Evolutionary conservation across 2,888 invertebrate species (phyloP).

Genomic region (Ptychoptera contaminata): DNA sequence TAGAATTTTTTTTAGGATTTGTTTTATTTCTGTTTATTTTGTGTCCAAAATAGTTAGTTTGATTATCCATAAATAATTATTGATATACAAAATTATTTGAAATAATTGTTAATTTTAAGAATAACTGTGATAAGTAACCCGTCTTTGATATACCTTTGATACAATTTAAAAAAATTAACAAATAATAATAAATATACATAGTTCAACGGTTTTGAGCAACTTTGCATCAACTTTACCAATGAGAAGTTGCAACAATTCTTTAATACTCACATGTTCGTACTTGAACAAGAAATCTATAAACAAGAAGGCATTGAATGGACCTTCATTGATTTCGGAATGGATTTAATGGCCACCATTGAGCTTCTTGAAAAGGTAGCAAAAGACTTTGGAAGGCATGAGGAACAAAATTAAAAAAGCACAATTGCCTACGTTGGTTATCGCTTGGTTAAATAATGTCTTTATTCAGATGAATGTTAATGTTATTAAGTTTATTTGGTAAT

Average conservation of each 20-base stretch:
- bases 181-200: no score
- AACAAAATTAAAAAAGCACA: background rate
- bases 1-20: no score
- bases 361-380: slow-evolving; percentile 50
- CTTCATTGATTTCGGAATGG: slow-evolving; percentile 89
- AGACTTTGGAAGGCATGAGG: background rate
- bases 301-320: slow-evolving; percentile 83
- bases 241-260: slow-evolving; percentile 90
- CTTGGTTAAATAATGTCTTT: no score
- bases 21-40: no score
- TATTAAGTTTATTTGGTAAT: no score
- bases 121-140: no score
- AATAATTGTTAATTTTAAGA: no score
- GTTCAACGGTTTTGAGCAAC: slow-evolving; percentile 84
- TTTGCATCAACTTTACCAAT: slow-evolving; percentile 89
- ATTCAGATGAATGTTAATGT: no score
- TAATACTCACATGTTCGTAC: slow-evolving; percentile 88
- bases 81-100: background rate
- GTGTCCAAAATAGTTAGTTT: background rate
- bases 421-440: background rate
- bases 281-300: slow-evolving; percentile 87
- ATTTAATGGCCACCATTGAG: slow-evolving; percentile 66
- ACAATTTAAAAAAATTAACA: no score
- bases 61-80: background rate
- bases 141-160: no score